A percentile compares a stretch with the other conserved stretches of the same genome.
Evolutionary conservation across 2,113 vertebrate species (phyloP).

Genomic region (Odocoileus hemionus): DNA sequence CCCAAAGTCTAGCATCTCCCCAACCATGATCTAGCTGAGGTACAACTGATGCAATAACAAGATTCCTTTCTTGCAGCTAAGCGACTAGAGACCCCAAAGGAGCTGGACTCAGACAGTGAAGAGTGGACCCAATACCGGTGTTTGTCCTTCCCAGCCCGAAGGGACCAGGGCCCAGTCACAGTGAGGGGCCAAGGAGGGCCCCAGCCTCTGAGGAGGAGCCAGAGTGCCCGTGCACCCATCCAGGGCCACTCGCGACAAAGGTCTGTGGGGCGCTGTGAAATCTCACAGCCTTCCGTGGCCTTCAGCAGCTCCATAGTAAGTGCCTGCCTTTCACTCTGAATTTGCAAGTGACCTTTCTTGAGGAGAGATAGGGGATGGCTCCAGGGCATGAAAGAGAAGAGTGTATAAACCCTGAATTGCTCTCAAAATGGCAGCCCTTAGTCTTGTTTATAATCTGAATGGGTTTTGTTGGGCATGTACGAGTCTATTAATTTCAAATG

Average conservation of each 20-base stretch:
- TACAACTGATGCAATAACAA: background rate
- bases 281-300: slow-evolving; percentile 76
- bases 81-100: slow-evolving; percentile 79
- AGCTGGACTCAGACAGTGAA: slow-evolving; percentile 76
- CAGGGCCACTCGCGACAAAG: slow-evolving; percentile 73
- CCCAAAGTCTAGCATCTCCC: background rate
- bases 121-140: slow-evolving; percentile 70
- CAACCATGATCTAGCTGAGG: background rate
- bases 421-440: background rate
- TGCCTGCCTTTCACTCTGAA: background rate
- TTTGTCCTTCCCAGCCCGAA: slow-evolving; percentile 64
- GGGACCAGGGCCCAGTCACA: background rate
- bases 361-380: background rate
- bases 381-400: background rate
- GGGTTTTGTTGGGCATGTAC: rapidly evolving
- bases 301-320: slow-evolving; percentile 87
- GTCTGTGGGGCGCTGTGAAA: slow-evolving; percentile 64
- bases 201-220: slow-evolving; percentile 73
- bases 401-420: background rate
- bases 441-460: too few species aligned
- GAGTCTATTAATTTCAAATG: background rate
- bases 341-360: background rate
- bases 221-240: slow-evolving; percentile 76
- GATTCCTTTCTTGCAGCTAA: slow-evolving; percentile 76
- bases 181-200: background rate